Percentiles rank a stretch among this genome's conserved stretches.
Evolutionary conservation across 2,113 vertebrate species (phyloP).

Genomic region (Drymodes brunneopygia): DNA sequence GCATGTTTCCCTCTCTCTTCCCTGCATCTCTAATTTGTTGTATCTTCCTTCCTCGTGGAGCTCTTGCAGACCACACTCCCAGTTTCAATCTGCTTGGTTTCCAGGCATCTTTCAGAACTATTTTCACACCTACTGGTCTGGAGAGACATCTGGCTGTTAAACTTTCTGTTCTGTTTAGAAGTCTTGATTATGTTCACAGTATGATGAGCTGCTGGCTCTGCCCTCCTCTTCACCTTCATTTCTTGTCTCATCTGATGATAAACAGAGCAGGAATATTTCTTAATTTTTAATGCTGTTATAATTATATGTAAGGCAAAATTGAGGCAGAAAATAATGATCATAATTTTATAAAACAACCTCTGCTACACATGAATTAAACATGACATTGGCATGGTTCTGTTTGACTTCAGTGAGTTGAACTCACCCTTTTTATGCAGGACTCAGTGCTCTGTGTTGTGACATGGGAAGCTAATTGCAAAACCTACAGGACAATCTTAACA

Average conservation of each 20-base stretch:
- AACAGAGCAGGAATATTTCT: neutral
- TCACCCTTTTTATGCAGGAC: neutral
- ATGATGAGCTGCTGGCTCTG: neutral
- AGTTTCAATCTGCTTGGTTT: conserved; percentile 15
- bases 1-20: neutral
- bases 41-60: neutral
- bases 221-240: neutral
- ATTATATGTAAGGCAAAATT: neutral
- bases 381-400: neutral
- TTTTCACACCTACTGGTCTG: neutral
- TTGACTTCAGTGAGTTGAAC: neutral
- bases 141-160: neutral
- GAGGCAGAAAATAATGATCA: neutral
- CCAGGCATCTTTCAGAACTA: neutral
- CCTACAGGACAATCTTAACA: neutral
- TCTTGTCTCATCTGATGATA: neutral
- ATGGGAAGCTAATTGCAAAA: neutral
- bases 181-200: neutral
- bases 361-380: neutral
- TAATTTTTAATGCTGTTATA: neutral
- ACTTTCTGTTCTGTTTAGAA: neutral
- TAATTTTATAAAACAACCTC: neutral
- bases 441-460: neutral
- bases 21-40: neutral
- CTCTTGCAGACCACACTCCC: neutral